Conservation (phyloP, 2,113 vertebrate genomes). For the Sitta europaea region DNA sequence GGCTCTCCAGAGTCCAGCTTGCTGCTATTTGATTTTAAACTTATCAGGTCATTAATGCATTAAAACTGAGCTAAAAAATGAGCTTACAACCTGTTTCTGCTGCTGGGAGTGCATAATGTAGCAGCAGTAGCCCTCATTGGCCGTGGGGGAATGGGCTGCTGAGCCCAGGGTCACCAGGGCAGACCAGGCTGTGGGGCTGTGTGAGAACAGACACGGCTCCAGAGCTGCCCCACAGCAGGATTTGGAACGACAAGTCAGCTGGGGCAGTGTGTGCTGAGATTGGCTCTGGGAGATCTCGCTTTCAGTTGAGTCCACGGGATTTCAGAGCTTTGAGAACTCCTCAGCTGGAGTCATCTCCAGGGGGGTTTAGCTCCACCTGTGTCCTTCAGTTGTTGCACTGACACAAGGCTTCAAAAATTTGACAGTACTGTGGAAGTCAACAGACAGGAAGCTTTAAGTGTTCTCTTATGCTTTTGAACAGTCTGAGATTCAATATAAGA, state of each 20-base stretch:
- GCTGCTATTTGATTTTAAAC: fast-evolving
- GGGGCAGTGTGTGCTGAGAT: background rate
- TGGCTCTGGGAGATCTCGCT: background rate
- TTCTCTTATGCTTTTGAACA: background rate
- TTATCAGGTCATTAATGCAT: background rate
- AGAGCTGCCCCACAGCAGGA: background rate
- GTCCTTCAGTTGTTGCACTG: background rate
- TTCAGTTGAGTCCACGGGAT: fast-evolving
- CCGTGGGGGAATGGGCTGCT: fast-evolving
- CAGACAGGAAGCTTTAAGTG: background rate
- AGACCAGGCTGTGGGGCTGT: fast-evolving
- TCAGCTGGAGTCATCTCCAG: background rate
- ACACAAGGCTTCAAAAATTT: background rate
- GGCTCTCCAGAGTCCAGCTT: background rate
- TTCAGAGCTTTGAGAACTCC: background rate
- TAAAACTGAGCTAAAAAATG: background rate
- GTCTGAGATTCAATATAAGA: background rate
- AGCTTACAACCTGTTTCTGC: fast-evolving
- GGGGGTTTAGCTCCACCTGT: background rate
- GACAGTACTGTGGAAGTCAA: background rate
- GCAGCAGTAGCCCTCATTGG: fast-evolving
- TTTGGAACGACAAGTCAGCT: background rate
- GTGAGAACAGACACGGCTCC: fast-evolving
- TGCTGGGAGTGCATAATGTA: background rate
- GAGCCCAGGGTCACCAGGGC: background rate